Conservation (phyloP, 2,797 vertebrate species). For the Siniperca obscura region DNA sequence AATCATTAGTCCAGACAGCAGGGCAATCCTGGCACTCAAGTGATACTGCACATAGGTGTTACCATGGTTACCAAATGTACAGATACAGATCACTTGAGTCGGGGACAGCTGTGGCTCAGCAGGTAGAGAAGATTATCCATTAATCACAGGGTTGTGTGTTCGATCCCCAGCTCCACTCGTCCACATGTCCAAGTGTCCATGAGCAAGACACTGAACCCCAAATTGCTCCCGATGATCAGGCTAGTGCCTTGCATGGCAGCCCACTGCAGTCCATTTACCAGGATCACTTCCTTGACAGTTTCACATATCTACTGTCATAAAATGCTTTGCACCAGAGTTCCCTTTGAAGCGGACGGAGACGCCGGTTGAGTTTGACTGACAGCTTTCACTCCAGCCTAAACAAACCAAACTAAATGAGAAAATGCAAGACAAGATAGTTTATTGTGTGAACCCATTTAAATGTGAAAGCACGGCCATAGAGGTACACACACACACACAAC, state of each 20-base stretch:
- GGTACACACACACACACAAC: neutral
- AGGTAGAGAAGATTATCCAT: neutral
- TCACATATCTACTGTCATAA: neutral
- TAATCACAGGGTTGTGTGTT: neutral
- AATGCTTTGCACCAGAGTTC: neutral
- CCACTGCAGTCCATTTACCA: neutral
- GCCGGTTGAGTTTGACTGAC: neutral
- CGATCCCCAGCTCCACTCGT: neutral
- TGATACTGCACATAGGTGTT: neutral
- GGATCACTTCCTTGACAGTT: constrained; percentile 2
- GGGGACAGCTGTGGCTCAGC: neutral
- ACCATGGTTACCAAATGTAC: neutral
- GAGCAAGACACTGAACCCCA: neutral
- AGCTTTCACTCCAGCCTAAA: neutral
- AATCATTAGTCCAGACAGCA: neutral
- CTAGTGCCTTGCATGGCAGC: neutral
- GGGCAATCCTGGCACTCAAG: neutral
- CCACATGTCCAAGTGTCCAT: neutral
- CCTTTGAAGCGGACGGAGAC: neutral
- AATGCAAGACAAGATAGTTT: neutral
- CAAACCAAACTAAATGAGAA: neutral
- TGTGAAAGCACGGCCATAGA: neutral
- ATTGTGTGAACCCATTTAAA: neutral
- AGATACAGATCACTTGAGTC: no score
- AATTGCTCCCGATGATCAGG: neutral